Base-by-base conservation (phyloP, 2,888 invertebrate species). In the Empis livida region DNA sequence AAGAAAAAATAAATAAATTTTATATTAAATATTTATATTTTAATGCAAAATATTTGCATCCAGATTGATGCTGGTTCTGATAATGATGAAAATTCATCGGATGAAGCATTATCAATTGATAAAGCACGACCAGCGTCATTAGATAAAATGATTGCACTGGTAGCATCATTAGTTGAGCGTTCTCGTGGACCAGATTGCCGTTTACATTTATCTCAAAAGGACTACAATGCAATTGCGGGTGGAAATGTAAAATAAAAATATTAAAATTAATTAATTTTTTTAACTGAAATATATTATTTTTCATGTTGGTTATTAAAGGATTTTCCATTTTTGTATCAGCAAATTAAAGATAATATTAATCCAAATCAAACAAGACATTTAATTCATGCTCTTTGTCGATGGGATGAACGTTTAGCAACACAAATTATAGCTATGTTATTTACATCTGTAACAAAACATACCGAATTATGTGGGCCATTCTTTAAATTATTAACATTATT, bases 121-220 rank as follows among this genome's bases (percentile, higher is more conserved):
- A 91, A 92, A 65, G 80, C 89, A 55, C 79, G 91, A 51, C 92
- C 93, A 1, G 88, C 88, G 1, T 92, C 93, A 1, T 71, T 95
- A 13, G 94, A 94, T 68, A 94, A 94, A 72, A 94, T 95, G 94
- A 89, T 94, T 54, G 87, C 91, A 11, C 71, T 94, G 11, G 86
- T 93, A 30, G 89, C 90, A 1, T 81, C 84, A 3, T 73, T 94
- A 14, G 90, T 92, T 35, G 94, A 95, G 67, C 81, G 89, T 53
- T 91, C 92, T 37, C 73, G 93, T 3, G 87, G 86, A 53, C 73
- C 84, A 8, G 81, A 81, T 61, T 84, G 77, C 45, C 77, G 80
- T 52, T 72, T 94, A 20, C 80, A 83, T 43, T 70, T 94, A 27
- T 80, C 82, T 11, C 78, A 83, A 27, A 79, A 80, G 46, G 93